Evolutionary conservation across 2,797 vertebrate genomes (phyloP), one percentile per base, ranked within the genome.

Genomic region (Neopelma chrysocephalum): DNA sequence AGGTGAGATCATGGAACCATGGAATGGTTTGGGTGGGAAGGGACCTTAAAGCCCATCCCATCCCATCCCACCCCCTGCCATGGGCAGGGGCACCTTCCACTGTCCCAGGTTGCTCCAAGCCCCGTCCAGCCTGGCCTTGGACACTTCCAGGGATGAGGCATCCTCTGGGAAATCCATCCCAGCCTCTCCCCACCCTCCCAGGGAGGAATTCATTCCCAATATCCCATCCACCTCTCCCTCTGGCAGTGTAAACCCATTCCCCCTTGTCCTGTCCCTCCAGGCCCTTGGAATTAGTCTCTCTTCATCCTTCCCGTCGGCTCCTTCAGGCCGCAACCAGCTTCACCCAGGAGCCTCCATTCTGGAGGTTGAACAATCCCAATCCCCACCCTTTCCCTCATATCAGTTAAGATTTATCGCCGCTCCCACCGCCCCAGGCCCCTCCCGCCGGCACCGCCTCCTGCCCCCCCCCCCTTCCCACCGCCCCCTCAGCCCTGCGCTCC

Each of bases 301-400:
- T 4, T 23, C 17, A 5, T 18, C 14, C 7, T 54, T 10, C 12
- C 16, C 7, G 2, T 26, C 19, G 9, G 17, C 5, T 56, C 25
- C 56, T 42, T 31, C 71, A 15, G 12, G 6, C 10, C 43, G 22
- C 15, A 5, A 26, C 3, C 2, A 15, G 27, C 25, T 2, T 2
- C 50, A 23, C 2, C 3, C 17, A 12, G 0, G 54, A 56, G 0
- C 1, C 6, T 7, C 27, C 36, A 15, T 13, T 10, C 6, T 9
- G 15, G 11, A 6, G 6, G 6, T 10, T 19, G 58, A 13, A 50
- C 27, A 19, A 20, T 1, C 12, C 4, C 3, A 6, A n/a, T 21
- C 5, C 8, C 27, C 45, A 25, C 22, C 32, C 17, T 29, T 72
- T 38, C 9, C 19, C 1, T 51, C 60, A 27, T 36, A 38, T 29